These are phyloP conservation scores for Agapornis canus DNA, from an alignment of 2,797 vertebrate species.

Conservation along the genomic window DNA sequence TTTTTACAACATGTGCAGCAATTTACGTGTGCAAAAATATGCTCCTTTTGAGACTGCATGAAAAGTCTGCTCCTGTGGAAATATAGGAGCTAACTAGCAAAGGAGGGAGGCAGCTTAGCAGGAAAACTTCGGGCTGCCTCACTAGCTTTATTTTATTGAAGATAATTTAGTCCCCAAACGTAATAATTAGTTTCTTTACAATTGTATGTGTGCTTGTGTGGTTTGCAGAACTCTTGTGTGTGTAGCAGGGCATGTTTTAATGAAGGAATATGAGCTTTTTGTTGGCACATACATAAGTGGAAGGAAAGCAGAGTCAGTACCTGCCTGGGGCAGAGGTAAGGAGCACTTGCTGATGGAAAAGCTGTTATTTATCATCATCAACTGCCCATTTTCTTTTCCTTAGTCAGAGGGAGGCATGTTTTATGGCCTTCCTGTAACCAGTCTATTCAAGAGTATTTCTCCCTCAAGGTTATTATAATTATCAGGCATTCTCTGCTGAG, in stretches of 20 bases:
- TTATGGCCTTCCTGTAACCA: conserved; percentile 48
- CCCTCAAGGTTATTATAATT: conserved; percentile 29
- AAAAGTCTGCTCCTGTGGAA: not conserved
- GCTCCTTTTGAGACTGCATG: not conserved
- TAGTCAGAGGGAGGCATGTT: conserved; percentile 63
- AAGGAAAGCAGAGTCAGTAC: not conserved
- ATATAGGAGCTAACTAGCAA: not conserved
- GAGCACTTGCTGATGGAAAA: conserved; percentile 55
- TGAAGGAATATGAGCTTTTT: conserved; percentile 33
- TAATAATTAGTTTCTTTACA: not conserved
- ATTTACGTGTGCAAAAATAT: not conserved
- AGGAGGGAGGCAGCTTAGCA: not conserved
- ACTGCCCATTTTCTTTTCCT: conserved; percentile 47
- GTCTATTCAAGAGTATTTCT: conserved; percentile 32
- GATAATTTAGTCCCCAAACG: not conserved
- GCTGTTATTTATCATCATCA: conserved; percentile 56
- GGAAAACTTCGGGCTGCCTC: not conserved
- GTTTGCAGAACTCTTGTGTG: not conserved
- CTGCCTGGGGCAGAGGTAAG: conserved; percentile 46
- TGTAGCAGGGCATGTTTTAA: conserved; percentile 24
- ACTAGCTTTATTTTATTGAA: not conserved
- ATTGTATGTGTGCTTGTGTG: not conserved
- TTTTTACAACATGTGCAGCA: not conserved
- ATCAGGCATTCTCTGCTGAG: not conserved
- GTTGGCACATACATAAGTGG: not conserved